Conservation (phyloP, 2,797 vertebrate genomes). For the Schizopygopsis pylzovi region DNA sequence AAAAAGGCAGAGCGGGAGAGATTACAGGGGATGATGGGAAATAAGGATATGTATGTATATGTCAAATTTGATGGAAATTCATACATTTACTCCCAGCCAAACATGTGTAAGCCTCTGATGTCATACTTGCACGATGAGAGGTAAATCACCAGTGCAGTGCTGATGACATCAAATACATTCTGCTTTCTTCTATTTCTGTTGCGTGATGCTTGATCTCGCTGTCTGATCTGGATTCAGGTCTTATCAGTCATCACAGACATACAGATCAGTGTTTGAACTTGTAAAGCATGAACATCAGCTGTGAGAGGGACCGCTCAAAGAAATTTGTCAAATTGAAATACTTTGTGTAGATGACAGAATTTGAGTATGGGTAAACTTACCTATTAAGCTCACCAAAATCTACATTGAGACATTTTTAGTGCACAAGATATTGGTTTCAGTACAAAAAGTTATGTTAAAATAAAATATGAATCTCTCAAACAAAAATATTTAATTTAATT, state of each 20-base stretch:
- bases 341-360: background rate
- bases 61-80: background rate
- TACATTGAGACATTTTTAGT: too few species aligned
- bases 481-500: too few species aligned
- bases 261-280: slow-evolving; percentile 55
- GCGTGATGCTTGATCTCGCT: slow-evolving; percentile 48
- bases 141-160: slow-evolving; percentile 45
- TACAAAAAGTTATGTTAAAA: too few species aligned
- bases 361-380: background rate
- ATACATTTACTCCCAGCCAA: background rate
- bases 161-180: slow-evolving; percentile 46
- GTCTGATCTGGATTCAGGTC: slow-evolving; percentile 53
- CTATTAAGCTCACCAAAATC: too few species aligned
- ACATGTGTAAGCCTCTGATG: slow-evolving; percentile 44
- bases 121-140: slow-evolving; percentile 53
- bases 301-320: slow-evolving; percentile 38
- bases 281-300: slow-evolving; percentile 45
- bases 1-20: background rate
- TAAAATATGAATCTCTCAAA: too few species aligned
- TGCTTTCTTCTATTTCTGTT: slow-evolving; percentile 57
- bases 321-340: slow-evolving; percentile 47
- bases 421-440: too few species aligned
- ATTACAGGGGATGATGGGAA: background rate
- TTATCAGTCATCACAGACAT: slow-evolving; percentile 54
- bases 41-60: background rate